Evolutionary conservation across 2,888 invertebrate species (phyloP).

Genomic region (Drosophila leonis): DNA sequence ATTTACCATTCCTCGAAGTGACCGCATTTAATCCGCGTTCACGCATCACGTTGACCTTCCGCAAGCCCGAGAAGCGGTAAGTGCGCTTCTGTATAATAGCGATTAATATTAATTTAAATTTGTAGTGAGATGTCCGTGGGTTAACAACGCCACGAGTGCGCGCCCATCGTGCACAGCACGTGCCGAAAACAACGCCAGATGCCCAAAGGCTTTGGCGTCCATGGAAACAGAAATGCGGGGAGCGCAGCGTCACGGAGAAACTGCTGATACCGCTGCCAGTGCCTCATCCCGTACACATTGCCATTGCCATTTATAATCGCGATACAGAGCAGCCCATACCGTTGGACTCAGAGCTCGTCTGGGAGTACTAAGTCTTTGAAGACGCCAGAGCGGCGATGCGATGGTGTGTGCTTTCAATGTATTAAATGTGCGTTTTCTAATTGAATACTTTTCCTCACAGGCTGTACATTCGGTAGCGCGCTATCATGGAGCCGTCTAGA

Average conservation of each 20-base stretch:
- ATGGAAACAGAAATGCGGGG: conserved; percentile 88
- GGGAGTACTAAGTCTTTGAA: conserved; percentile 92
- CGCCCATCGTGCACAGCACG: conserved; percentile 85
- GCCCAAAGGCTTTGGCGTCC: conserved; percentile 87
- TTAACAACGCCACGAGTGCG: conserved; percentile 85
- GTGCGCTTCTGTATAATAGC: neutral
- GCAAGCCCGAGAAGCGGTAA: conserved; percentile 88
- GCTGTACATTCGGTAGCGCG: conserved; percentile 86
- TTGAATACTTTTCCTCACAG: conserved; percentile 47
- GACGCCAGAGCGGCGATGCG: conserved; percentile 89
- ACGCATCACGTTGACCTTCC: conserved; percentile 87
- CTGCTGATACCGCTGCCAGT: conserved; percentile 94
- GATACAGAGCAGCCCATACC: conserved; percentile 95
- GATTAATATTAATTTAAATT: neutral
- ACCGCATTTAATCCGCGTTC: conserved; percentile 94
- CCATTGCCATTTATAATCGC: conserved; percentile 94
- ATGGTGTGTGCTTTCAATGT: conserved; percentile 73
- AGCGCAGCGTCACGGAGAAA: conserved; percentile 89
- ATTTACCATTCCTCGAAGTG: conserved; percentile 93
- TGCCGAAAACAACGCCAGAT: conserved; percentile 76
- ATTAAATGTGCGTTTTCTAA: neutral
- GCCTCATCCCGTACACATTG: conserved; percentile 95
- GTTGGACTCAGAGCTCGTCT: conserved; percentile 93
- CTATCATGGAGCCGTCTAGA: conserved; percentile 87
- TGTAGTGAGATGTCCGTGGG: conserved; percentile 85